Conservation (phyloP, 1,140 invertebrate genomes). For the Lasioglossum albipes region DNA sequence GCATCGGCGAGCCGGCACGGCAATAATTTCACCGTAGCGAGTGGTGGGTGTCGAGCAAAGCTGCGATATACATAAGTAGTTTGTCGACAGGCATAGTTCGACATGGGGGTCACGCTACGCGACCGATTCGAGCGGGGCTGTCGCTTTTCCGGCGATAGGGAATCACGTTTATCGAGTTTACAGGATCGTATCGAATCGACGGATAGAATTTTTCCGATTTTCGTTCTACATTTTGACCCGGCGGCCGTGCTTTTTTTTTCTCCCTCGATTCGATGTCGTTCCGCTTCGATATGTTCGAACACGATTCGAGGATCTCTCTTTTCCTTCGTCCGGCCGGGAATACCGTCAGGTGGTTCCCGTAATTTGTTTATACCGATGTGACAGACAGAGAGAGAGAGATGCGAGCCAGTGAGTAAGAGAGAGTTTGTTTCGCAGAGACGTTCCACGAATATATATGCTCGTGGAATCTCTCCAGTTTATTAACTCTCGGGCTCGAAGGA, state of each 20-base stretch:
- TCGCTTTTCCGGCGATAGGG: conserved; percentile 27
- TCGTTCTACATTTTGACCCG: not conserved
- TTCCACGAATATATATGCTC: not conserved
- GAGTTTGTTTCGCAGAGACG: not conserved
- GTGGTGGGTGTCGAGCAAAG: too few species aligned
- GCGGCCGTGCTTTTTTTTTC: not conserved
- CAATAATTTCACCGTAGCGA: too few species aligned
- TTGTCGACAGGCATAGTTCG: not conserved
- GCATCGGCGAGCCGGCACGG: too few species aligned
- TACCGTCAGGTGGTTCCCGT: not conserved
- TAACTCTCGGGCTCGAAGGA: not conserved
- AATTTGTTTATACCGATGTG: not conserved
- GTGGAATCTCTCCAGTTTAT: not conserved
- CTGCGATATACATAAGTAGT: too few species aligned
- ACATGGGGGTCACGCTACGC: not conserved
- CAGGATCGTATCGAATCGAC: conserved; percentile 11
- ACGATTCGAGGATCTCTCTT: not conserved
- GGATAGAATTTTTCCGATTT: not conserved
- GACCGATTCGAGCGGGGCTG: not conserved
- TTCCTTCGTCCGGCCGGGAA: not conserved
- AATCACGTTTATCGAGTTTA: conserved; percentile 42
- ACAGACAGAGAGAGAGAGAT: too few species aligned
- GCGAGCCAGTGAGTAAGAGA: too few species aligned
- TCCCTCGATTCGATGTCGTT: not conserved
- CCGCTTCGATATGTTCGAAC: not conserved